Evolutionary conservation across 1,140 invertebrate genomes (phyloP), one percentile per base, ranked within the genome.

Genomic region (Drosophila obscura): DNA sequence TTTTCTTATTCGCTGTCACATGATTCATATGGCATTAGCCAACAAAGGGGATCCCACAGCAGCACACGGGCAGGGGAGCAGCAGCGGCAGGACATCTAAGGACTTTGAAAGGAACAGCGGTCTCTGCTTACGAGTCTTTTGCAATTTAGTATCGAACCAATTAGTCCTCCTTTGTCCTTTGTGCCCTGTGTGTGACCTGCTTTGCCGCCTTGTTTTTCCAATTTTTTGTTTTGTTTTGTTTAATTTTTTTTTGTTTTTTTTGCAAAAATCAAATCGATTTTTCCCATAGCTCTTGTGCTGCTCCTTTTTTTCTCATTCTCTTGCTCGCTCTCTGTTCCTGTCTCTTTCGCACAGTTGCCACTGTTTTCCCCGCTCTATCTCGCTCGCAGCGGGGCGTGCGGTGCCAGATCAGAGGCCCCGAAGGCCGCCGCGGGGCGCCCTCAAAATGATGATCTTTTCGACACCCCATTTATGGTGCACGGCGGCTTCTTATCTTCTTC

Each of bases 391-490:
- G 60, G 77, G 68, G 73, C 78, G 72, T 81, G 74, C 65, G 71
- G 68, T 69, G 57, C 79, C 28, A 78, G 69, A 78, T 81, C 78
- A 59, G 59, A 82, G 68, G 39, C 31, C 41, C 56, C 35, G 35
- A 39, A 35, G 28, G 19, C 59, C 81, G 43, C 80, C 60, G 58
- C 77, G 73, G 80, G 80, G 76, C 60, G 77, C 73, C 67, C 61
- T 69, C 64, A 59, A 39, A 49, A 80, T 77, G 77, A 84, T 84
- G 83, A 84, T 84, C 60, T 77, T 77, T 84, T 84, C 81, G 81
- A 85, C 81, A 84, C 80, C 80, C 80, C 73, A 80, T 84, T 84
- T 73, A 45, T 63, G 28, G 61, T 35, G n/a, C 44, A 24, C 19
- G 66, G 52, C 75, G 80, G 57, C 56, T 15, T 61, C 53, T 55